A percentile compares a stretch with the other conserved stretches of the same genome.
Conservation (phyloP, 2,888 invertebrate species). For the Drosophila borealis region DNA sequence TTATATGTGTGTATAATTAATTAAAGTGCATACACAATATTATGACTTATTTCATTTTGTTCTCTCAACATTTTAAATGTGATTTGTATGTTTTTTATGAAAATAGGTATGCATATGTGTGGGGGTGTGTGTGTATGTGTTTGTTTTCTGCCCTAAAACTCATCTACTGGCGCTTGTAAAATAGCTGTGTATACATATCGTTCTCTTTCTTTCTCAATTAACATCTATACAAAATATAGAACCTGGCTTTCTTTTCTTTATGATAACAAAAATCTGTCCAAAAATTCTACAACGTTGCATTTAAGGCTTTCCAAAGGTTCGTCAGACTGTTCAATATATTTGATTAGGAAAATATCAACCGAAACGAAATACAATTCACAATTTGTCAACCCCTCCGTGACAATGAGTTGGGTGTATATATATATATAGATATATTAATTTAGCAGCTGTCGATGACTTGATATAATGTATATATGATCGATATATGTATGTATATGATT, state of each 20-base stretch:
- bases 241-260: conserved; percentile 22
- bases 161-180: conserved; percentile 59
- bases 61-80: conserved; percentile 59
- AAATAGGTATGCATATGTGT: conserved; percentile 45
- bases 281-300: conserved; percentile 59
- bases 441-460: conserved; percentile 28
- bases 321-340: conserved; percentile 67
- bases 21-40: conserved; percentile 51
- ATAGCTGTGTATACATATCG: conserved; percentile 53
- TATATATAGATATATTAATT: conserved; percentile 15
- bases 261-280: conserved; percentile 35
- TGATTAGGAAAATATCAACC: conserved; percentile 14
- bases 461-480: conserved; percentile 17
- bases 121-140: conserved; percentile 9
- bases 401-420: conserved; percentile 16
- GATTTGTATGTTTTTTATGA: conserved; percentile 68
- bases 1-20: conserved; percentile 32
- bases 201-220: conserved; percentile 19
- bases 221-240: conserved; percentile 54
- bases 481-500: conserved; percentile 12
- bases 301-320: conserved; percentile 67
- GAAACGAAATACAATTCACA: conserved; percentile 27
- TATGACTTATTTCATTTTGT: conserved; percentile 57
- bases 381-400: conserved; percentile 22
- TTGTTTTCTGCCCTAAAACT: conserved; percentile 12